Conservation (phyloP, 2,113 vertebrate species). For the Melanocharis versteri region DNA sequence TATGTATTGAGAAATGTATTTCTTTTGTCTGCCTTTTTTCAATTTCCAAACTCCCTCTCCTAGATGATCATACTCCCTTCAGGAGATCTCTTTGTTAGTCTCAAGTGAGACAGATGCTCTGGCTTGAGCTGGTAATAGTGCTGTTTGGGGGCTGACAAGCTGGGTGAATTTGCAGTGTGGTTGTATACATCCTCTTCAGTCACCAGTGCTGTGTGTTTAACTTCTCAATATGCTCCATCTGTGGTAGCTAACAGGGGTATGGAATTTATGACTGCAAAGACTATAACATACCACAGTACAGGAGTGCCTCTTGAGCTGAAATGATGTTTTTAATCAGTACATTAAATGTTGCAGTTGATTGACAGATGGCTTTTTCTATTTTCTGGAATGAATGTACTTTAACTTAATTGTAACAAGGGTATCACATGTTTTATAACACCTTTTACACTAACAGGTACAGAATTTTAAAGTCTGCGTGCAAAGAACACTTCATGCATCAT, state of each 20-base stretch:
- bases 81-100: constrained; percentile 17
- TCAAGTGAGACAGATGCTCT: constrained; percentile 46
- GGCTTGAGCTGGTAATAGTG: constrained; percentile 32
- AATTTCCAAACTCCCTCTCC: not conserved
- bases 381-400: constrained; percentile 5
- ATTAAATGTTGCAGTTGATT: constrained; percentile 48
- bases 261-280: constrained; percentile 38
- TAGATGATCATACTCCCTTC: not conserved
- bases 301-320: constrained; percentile 44
- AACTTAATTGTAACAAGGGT: constrained; percentile 16
- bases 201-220: constrained; percentile 38
- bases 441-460: not conserved
- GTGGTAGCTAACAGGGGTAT: constrained; percentile 39
- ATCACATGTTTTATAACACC: constrained; percentile 6
- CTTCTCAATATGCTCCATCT: constrained; percentile 49
- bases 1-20: not conserved
- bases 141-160: constrained; percentile 48
- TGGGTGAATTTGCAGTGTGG: constrained; percentile 43
- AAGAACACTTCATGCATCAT: not conserved
- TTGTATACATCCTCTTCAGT: constrained; percentile 38
- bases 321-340: constrained; percentile 52
- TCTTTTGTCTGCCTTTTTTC: not conserved
- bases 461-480: not conserved
- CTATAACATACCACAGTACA: constrained; percentile 36
- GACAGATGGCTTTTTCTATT: constrained; percentile 34